Conservation (phyloP, 2,797 vertebrate species). For the Hoplostethus mediterraneus region DNA sequence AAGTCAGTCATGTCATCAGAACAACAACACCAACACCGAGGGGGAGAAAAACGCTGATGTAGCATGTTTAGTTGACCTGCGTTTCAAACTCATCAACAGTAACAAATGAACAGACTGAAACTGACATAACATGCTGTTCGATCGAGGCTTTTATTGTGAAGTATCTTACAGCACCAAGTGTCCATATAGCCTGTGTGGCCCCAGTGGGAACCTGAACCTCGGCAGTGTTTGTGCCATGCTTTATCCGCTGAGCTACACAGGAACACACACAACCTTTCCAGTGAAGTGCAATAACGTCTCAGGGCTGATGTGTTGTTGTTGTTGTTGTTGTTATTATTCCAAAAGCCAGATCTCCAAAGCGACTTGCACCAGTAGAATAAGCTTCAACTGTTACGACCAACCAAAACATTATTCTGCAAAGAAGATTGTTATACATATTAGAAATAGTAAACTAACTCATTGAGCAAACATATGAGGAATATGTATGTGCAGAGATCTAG, state of each 20-base stretch:
- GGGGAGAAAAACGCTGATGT: conserved; percentile 27
- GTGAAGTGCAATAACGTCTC: too few relatives aligned
- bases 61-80: background rate
- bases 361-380: background rate
- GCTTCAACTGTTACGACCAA: background rate
- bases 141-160: conserved; percentile 19
- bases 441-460: background rate
- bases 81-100: background rate
- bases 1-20: conserved; percentile 34
- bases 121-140: conserved; percentile 10
- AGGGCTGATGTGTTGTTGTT: too few relatives aligned
- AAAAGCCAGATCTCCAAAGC: too few relatives aligned
- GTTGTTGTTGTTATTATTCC: too few relatives aligned
- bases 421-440: background rate
- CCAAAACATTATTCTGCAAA: conserved; percentile 1
- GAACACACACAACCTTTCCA: too few relatives aligned
- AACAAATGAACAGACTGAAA: background rate
- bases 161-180: background rate
- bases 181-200: conserved; percentile 30
- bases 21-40: conserved; percentile 18
- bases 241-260: background rate
- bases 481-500: too few relatives aligned
- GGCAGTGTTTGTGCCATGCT: background rate
- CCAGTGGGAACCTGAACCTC: conserved; percentile 8
- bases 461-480: conserved; percentile 3